Percentiles rank a stretch among this genome's conserved stretches.
phyloP scores from a whole-genome alignment of 2,888 invertebrate genomes.

The Muschampia staudingeri region DNA sequence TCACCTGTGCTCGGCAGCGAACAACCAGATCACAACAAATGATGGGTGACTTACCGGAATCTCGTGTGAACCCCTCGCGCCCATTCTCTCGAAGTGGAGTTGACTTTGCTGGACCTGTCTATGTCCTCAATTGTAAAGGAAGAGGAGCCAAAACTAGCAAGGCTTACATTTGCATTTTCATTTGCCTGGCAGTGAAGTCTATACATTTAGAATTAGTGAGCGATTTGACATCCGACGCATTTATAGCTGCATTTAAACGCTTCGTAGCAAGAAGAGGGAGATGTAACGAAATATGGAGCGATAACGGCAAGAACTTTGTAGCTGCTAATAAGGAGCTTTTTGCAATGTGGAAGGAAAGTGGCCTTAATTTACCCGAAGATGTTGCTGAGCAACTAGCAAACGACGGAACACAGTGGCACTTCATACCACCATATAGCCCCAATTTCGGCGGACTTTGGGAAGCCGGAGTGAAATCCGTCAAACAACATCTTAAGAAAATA shows the following conservation, averaged over 20 bases:
- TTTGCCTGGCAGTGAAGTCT: slow-evolving; percentile 54
- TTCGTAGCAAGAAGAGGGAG: slow-evolving; percentile 50
- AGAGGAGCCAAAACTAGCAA: slow-evolving; percentile 42
- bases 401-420: slow-evolving; percentile 62
- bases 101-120: slow-evolving; percentile 59
- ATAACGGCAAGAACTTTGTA: slow-evolving; percentile 58
- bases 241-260: slow-evolving; percentile 48
- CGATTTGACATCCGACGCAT: slow-evolving; percentile 40
- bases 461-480: slow-evolving; percentile 60
- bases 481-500: slow-evolving; percentile 61
- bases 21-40: slow-evolving; percentile 40
- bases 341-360: slow-evolving; percentile 33
- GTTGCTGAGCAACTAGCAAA: slow-evolving; percentile 27
- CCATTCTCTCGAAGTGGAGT: slow-evolving; percentile 55
- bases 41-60: slow-evolving; percentile 42
- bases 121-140: slow-evolving; percentile 28
- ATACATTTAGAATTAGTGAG: slow-evolving; percentile 56
- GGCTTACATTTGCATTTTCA: slow-evolving; percentile 58
- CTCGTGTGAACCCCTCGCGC: slow-evolving; percentile 41
- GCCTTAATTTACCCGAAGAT: neutral
- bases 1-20: slow-evolving; percentile 59
- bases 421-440: slow-evolving; percentile 59
- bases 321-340: slow-evolving; percentile 55
- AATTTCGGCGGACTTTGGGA: slow-evolving; percentile 65
- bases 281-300: slow-evolving; percentile 57